phyloP scores from a whole-genome alignment of 2,797 vertebrate genomes.

The Mionectes olivaceus region DNA sequence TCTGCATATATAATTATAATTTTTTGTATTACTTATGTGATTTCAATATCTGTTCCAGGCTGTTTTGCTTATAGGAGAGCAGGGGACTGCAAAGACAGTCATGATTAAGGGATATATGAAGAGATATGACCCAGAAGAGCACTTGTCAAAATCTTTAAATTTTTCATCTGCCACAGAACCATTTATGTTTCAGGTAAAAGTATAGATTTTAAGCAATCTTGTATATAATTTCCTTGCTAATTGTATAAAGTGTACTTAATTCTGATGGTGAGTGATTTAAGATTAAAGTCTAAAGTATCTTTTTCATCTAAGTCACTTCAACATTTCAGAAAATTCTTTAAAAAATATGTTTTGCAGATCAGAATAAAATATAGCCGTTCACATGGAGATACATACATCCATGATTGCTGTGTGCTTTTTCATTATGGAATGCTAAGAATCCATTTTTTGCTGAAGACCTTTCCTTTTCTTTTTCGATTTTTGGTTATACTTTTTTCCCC shows the following conservation, averaged over 20 bases:
- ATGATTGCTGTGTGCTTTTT: not conserved
- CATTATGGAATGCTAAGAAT: not conserved
- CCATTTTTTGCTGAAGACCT: not conserved
- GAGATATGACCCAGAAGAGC: constrained; percentile 78
- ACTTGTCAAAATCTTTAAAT: constrained; percentile 80
- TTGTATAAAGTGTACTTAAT: not conserved
- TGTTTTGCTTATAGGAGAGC: constrained; percentile 82
- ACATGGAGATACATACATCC: not conserved
- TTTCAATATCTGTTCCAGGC: constrained; percentile 69
- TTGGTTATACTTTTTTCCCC: not conserved
- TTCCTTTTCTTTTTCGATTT: not conserved
- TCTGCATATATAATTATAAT: not conserved
- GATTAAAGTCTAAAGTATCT: not conserved
- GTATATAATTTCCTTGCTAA: not conserved
- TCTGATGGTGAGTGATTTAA: not conserved
- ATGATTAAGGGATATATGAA: constrained; percentile 82
- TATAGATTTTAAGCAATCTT: not conserved
- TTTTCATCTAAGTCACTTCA: not conserved
- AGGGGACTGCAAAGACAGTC: constrained; percentile 82
- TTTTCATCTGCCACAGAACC: constrained; percentile 84
- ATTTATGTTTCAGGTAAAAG: constrained; percentile 82
- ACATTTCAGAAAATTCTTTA: not conserved
- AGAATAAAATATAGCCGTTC: not conserved
- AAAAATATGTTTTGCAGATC: not conserved
- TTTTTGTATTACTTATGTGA: not conserved